These are phyloP conservation scores for Mus pahari DNA, from an alignment of 2,113 vertebrate species.

Conservation along the genomic window DNA sequence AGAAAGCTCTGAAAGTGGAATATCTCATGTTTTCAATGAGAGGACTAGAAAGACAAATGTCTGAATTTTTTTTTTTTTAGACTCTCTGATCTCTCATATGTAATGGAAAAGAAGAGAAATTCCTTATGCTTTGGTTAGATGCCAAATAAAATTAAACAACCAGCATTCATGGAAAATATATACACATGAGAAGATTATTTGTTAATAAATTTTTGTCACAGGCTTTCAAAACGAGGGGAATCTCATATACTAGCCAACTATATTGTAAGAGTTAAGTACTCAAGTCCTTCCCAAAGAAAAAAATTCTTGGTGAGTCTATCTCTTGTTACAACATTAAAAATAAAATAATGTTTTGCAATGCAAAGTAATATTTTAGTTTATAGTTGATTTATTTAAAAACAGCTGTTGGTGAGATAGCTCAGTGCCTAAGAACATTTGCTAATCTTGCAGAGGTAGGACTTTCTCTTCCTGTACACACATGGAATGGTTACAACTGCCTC, in stretches of 20 bases:
- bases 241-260: fast-evolving
- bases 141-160: not conserved
- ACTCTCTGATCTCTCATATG: not conserved
- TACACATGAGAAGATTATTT: not conserved
- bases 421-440: not conserved
- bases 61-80: not conserved
- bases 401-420: not conserved
- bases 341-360: not conserved
- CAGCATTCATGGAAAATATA: not conserved
- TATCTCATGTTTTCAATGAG: not conserved
- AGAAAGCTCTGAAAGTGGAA: not conserved
- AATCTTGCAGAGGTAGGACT: not conserved
- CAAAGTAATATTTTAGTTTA: not conserved
- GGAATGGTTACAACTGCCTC: not conserved
- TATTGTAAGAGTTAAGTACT: not conserved
- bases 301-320: not conserved
- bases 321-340: not conserved
- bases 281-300: not conserved
- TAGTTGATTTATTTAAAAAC: not conserved
- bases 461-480: too few relatives aligned
- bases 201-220: not conserved
- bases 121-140: not conserved
- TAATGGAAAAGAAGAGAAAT: not conserved
- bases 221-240: not conserved
- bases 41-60: not conserved